These are phyloP conservation scores for Valencia hispanica DNA, from an alignment of 2,797 vertebrate genomes.

Conservation along the genomic window DNA sequence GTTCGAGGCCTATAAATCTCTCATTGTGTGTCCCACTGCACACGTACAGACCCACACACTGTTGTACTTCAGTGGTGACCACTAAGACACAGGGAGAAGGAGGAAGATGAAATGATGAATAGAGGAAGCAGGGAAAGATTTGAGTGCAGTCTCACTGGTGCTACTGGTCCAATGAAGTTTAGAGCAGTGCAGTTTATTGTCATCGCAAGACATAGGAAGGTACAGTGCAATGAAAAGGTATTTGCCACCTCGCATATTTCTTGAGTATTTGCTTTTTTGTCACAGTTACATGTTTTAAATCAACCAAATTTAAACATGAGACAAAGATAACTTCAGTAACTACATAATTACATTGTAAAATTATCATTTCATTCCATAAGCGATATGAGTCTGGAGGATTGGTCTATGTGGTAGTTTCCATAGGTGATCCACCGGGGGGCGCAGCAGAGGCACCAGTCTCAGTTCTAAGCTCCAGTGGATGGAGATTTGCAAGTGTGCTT, in stretches of 20 bases:
- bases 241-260: background rate
- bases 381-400: too few relatives aligned
- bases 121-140: constrained; percentile 12
- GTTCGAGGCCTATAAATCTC: constrained; percentile 71
- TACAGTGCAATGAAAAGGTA: background rate
- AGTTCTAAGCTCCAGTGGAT: too few relatives aligned
- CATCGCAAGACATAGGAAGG: constrained; percentile 16
- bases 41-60: constrained; percentile 29
- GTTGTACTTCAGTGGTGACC: constrained; percentile 29
- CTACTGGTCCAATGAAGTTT: background rate
- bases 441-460: too few relatives aligned
- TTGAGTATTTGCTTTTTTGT: background rate
- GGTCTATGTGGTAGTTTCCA: too few relatives aligned
- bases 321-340: background rate
- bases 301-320: background rate
- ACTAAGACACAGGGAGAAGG: constrained; percentile 29
- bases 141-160: background rate
- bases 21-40: constrained; percentile 32
- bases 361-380: background rate
- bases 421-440: too few relatives aligned
- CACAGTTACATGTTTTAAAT: background rate
- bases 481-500: too few relatives aligned
- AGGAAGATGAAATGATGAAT: background rate
- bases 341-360: background rate
- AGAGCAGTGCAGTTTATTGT: background rate